A percentile compares a stretch with the other conserved stretches of the same genome.
These are phyloP conservation scores for Cerastis rubricosa DNA, from an alignment of 2,888 invertebrate genomes.

Conservation along the genomic window DNA sequence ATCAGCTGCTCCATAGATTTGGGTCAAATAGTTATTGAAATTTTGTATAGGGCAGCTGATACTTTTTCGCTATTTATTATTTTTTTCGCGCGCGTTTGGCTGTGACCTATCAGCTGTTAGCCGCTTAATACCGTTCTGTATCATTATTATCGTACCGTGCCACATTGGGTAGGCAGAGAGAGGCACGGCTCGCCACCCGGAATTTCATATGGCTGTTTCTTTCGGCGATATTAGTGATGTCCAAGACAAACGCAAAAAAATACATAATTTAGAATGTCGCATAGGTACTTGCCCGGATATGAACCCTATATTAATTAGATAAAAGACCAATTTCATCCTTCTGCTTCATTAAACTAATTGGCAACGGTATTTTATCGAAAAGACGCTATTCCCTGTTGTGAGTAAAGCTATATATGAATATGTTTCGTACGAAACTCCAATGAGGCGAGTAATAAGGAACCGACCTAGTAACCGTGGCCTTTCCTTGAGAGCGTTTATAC, in stretches of 20 bases:
- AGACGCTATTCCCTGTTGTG: conserved; percentile 9
- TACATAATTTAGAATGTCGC: background rate
- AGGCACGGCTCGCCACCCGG: too few relatives aligned
- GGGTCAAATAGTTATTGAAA: too few relatives aligned
- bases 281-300: background rate
- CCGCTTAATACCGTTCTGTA: too few relatives aligned
- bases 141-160: too few relatives aligned
- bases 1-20: too few relatives aligned
- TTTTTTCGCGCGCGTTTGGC: too few relatives aligned
- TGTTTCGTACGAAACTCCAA: conserved; percentile 5
- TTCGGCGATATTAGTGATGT: background rate
- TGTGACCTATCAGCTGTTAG: too few relatives aligned
- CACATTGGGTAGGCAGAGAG: too few relatives aligned
- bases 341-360: conserved; percentile 22
- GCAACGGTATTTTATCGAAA: background rate
- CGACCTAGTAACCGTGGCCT: conserved; percentile 18
- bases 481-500: too few relatives aligned
- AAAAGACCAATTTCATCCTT: background rate
- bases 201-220: too few relatives aligned
- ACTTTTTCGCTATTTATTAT: too few relatives aligned
- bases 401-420: background rate
- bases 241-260: background rate
- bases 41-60: too few relatives aligned
- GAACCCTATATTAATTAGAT: background rate
- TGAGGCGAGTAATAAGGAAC: conserved; percentile 30